Evolutionary conservation across 2,888 invertebrate species (phyloP).

Genomic region (Drosophila setosimentum): DNA sequence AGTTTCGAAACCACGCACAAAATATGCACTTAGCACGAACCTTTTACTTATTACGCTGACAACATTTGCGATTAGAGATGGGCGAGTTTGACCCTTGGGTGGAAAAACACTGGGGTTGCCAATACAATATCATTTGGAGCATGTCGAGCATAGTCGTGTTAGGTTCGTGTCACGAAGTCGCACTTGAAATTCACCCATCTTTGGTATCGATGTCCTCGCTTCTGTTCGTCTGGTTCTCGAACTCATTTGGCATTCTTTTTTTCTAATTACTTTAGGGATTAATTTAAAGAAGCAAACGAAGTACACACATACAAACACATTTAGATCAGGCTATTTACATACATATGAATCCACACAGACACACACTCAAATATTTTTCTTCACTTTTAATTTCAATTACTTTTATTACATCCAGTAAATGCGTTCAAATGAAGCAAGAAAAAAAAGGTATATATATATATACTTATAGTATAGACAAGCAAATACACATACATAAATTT

Average conservation of each 20-base stretch:
- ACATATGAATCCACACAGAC: conserved; percentile 31
- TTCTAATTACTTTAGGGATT: conserved; percentile 82
- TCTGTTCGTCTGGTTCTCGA: conserved; percentile 55
- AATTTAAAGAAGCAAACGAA: conserved; percentile 72
- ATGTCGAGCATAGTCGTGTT: background rate
- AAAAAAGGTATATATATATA: conserved; percentile 30
- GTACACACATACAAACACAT: conserved; percentile 50
- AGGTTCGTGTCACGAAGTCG: conserved; percentile 2
- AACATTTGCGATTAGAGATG: conserved; percentile 13
- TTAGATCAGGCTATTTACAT: conserved; percentile 50
- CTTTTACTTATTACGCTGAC: conserved; percentile 41
- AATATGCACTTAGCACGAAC: conserved; percentile 78
- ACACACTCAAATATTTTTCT: conserved; percentile 63
- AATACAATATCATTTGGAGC: background rate
- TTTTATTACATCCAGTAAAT: conserved; percentile 72
- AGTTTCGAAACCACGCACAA: conserved; percentile 58
- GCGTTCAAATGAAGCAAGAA: conserved; percentile 72
- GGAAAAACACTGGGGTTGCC: background rate
- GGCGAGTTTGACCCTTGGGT: background rate
- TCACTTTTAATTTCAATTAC: conserved; percentile 83
- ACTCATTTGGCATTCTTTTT: conserved; percentile 67
- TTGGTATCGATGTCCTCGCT: conserved; percentile 14
- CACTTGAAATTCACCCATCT: background rate
- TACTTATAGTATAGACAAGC: conserved; percentile 4
- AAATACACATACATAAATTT: conserved; percentile 19